Conservation (phyloP, 2,797 vertebrate genomes). For the Xiphorhynchus erythropygius region DNA sequence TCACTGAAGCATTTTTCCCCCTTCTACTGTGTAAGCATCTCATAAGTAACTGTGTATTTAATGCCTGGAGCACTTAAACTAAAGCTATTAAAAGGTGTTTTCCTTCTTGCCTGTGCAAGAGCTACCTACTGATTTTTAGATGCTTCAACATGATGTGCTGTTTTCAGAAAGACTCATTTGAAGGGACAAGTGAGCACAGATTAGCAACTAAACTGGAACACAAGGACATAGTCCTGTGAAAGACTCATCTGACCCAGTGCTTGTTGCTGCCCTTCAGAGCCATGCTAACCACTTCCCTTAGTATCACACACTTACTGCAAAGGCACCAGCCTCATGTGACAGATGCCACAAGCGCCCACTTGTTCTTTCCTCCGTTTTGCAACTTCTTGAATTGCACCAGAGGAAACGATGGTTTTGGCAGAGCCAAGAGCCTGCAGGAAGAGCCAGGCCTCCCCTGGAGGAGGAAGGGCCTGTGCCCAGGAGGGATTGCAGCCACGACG, state of each 20-base stretch:
- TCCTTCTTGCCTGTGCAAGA: neutral
- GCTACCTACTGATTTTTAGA: neutral
- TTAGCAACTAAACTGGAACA: neutral
- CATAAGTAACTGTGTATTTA: neutral
- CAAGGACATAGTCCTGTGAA: neutral
- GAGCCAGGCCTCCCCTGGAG: neutral
- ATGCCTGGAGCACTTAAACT: neutral
- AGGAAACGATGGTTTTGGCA: slow-evolving; percentile 27
- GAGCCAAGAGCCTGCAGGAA: neutral
- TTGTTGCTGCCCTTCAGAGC: neutral
- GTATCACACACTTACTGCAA: slow-evolving; percentile 7
- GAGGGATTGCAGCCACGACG: fast-evolving
- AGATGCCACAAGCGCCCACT: slow-evolving; percentile 17
- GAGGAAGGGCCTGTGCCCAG: neutral
- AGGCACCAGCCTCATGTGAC: slow-evolving; percentile 54
- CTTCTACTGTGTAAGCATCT: neutral
- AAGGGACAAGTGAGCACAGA: neutral
- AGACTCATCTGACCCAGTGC: neutral
- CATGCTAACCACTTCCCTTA: slow-evolving; percentile 7
- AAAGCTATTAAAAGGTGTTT: neutral
- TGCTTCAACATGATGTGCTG: neutral
- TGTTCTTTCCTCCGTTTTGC: slow-evolving; percentile 32
- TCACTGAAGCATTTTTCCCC: neutral
- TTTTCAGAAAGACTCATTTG: neutral
- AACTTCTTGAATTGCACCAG: slow-evolving; percentile 31